Evolutionary conservation across 2,797 vertebrate genomes (phyloP).

Genomic region (Alcedo quadribrachys): DNA sequence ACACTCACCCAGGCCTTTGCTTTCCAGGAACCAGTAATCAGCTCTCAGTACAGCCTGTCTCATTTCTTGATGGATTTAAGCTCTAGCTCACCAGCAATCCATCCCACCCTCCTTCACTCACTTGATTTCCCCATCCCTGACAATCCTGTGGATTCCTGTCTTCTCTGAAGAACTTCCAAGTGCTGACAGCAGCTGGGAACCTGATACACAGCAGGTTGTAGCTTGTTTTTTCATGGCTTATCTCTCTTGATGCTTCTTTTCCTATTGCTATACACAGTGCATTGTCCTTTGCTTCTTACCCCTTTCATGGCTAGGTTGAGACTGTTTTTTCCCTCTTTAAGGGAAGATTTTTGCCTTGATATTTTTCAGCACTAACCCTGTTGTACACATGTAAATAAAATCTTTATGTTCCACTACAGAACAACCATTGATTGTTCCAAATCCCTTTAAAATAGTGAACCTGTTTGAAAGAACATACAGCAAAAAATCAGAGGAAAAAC

Average conservation of each 20-base stretch:
- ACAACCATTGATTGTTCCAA: background rate
- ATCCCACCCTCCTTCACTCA: background rate
- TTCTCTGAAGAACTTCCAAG: conserved; percentile 9
- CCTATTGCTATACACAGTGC: background rate
- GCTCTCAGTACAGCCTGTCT: background rate
- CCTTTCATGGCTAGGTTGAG: background rate
- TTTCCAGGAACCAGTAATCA: background rate
- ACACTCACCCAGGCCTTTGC: background rate
- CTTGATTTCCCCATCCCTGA: background rate
- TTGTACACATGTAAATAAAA: background rate
- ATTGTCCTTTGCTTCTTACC: background rate
- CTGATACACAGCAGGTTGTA: background rate
- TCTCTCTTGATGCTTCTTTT: background rate
- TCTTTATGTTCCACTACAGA: background rate
- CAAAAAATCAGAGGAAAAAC: background rate
- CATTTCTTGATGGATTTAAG: background rate
- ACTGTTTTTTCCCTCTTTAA: background rate
- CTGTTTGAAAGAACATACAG: background rate
- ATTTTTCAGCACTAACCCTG: background rate
- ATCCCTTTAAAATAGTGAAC: background rate
- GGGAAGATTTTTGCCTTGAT: background rate
- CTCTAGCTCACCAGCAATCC: background rate
- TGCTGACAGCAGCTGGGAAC: conserved; percentile 11
- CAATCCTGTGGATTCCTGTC: background rate
- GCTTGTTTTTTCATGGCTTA: conserved; percentile 1